These are phyloP conservation scores for Drosophila aldrichi DNA, from an alignment of 2,888 invertebrate species.

Conservation along the genomic window DNA sequence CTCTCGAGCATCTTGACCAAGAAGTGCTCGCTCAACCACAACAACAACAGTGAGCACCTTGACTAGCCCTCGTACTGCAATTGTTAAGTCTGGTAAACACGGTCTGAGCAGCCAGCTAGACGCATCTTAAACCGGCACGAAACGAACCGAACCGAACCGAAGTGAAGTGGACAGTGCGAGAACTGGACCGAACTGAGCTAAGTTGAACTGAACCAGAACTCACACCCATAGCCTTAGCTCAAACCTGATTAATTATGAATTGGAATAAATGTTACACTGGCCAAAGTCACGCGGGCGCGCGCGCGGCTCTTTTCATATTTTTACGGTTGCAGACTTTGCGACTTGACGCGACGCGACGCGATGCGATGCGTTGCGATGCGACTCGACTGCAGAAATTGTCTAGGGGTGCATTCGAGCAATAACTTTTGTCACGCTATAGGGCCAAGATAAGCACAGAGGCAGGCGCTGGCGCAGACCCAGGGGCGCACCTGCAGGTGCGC, in stretches of 20 bases:
- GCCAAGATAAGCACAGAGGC: slow-evolving; percentile 25
- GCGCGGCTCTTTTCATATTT: slow-evolving; percentile 72
- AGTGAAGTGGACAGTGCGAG: neutral
- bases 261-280: slow-evolving; percentile 37
- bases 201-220: slow-evolving; percentile 2
- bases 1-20: slow-evolving; percentile 15
- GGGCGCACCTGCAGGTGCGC: slow-evolving; percentile 17
- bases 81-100: slow-evolving; percentile 39
- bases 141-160: neutral
- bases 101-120: slow-evolving; percentile 12
- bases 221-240: slow-evolving; percentile 3
- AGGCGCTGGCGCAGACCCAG: slow-evolving; percentile 3
- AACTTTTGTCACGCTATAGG: slow-evolving; percentile 78
- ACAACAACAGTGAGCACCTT: slow-evolving; percentile 33
- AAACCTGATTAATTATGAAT: slow-evolving; percentile 73
- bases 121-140: slow-evolving; percentile 1
- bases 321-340: slow-evolving; percentile 70
- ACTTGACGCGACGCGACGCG: neutral
- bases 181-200: neutral
- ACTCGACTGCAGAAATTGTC: slow-evolving; percentile 51
- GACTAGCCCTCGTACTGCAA: slow-evolving; percentile 33
- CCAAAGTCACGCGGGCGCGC: slow-evolving; percentile 11
- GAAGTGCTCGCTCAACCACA: slow-evolving; percentile 49
- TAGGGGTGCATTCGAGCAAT: slow-evolving; percentile 79
- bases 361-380: slow-evolving; percentile 2